A percentile compares a stretch with the other conserved stretches of the same genome.
phyloP scores from a whole-genome alignment of 1,140 invertebrate genomes.

The Batillaria attramentaria region DNA sequence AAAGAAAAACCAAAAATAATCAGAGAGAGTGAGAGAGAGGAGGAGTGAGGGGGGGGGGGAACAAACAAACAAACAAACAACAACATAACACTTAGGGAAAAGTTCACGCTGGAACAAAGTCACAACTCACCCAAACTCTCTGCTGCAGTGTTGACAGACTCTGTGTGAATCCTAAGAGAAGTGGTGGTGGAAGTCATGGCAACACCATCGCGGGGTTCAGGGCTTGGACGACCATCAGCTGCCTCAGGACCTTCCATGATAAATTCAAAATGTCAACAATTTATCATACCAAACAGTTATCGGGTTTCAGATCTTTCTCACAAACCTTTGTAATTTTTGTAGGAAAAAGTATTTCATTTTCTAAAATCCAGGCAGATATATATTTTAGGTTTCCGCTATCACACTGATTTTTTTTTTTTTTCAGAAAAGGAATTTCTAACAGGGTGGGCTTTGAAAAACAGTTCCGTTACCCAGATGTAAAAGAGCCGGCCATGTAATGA shows the following conservation, averaged over 20 bases:
- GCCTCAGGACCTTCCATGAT: constrained; percentile 50
- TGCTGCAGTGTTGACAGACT: not conserved
- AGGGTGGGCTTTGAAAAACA: no score
- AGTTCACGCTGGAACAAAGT: not conserved
- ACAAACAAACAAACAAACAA: not conserved
- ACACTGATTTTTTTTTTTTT: no score
- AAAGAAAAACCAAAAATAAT: not conserved
- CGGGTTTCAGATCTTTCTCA: no score
- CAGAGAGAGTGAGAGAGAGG: constrained; percentile 1
- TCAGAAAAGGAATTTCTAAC: no score
- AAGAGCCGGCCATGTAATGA: no score
- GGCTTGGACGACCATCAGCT: constrained; percentile 50
- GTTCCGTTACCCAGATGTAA: no score
- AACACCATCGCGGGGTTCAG: constrained; percentile 23
- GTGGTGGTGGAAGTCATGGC: not conserved
- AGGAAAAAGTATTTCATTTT: not conserved
- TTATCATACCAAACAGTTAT: no score
- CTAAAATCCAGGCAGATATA: not conserved
- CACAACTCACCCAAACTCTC: constrained; percentile 7
- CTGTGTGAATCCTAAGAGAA: constrained; percentile 7
- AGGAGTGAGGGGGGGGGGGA: not conserved
- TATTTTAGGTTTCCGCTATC: no score
- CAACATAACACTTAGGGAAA: not conserved
- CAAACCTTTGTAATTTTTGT: not conserved
- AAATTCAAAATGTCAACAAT: no score